Conservation (phyloP, 2,888 invertebrate genomes). For the Sminthurinus aureus region DNA sequence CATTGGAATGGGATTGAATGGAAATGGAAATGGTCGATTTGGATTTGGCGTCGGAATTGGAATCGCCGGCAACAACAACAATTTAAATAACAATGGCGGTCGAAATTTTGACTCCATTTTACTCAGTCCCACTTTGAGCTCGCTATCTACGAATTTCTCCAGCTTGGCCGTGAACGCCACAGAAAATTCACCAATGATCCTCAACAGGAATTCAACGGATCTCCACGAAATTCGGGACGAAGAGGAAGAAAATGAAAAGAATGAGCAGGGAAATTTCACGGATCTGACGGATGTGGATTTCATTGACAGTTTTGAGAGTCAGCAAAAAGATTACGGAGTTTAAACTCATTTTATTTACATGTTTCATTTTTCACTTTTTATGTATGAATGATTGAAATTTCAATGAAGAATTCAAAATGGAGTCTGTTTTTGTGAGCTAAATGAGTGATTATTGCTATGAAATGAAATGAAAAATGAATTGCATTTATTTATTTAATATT, state of each 20-base stretch:
- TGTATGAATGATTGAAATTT: too few relatives aligned
- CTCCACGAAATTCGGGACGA: not conserved
- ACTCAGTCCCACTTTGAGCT: not conserved
- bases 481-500: too few relatives aligned
- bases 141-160: slow-evolving; percentile 1
- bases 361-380: too few relatives aligned
- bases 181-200: not conserved
- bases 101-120: not conserved
- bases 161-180: not conserved
- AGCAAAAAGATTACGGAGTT: slow-evolving; percentile 3
- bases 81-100: too few relatives aligned
- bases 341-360: too few relatives aligned
- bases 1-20: not conserved
- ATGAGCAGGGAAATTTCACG: not conserved
- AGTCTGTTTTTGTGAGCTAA: too few relatives aligned
- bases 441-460: too few relatives aligned
- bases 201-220: not conserved
- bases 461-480: too few relatives aligned
- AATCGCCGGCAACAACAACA: too few relatives aligned
- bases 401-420: too few relatives aligned
- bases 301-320: slow-evolving; percentile 3
- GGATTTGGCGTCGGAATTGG: not conserved
- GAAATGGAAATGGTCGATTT: not conserved
- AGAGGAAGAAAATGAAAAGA: not conserved
- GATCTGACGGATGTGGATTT: not conserved